Evolutionary conservation across 1,140 invertebrate species (phyloP), one percentile per base, ranked within the genome.

Genomic region (Neomicropteryx cornuta): DNA sequence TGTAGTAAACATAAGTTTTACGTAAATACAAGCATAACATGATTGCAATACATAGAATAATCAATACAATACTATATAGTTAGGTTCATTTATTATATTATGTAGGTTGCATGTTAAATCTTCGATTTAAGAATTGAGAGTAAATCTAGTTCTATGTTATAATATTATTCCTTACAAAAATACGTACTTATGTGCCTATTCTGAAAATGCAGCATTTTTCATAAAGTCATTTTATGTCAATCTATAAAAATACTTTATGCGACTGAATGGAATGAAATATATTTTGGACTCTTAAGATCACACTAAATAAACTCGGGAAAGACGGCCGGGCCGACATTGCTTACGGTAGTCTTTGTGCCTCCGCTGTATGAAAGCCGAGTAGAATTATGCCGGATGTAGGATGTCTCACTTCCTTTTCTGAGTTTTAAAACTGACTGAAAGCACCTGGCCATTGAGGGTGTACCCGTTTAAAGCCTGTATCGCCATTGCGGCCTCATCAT

Each of bases 361-460:
- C 58, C 58, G 53, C 22, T 28, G 32, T 2, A 16, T n/a, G 30
- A 23, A n/a, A n/a, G n/a, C n/a, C n/a, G n/a, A n/a, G n/a, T n/a
- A n/a, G n/a, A n/a, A n/a, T n/a, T n/a, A n/a, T n/a, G n/a, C n/a
- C n/a, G n/a, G n/a, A n/a, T n/a, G n/a, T n/a, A n/a, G n/a, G n/a
- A n/a, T n/a, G n/a, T n/a, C n/a, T n/a, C n/a, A n/a, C n/a, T 54
- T 67, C 56, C 61, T 63, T 58, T 89, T 89, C 70, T 87, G 87
- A 53, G 87, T 94, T 74, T 94, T 95, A 77, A 97, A 97, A 64
- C 91, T 96, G 62, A 99, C 95, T 70, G 98, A 96, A 49, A 99
- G 77, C 48, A 97, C 91, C 45, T 96, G 81, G 67, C 95, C 96
- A 56, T 92, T 93, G 52, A 99, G 76, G 52, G 90, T 91, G 67